Conservation (phyloP, 2,888 invertebrate species). For the Syritta pipiens region DNA sequence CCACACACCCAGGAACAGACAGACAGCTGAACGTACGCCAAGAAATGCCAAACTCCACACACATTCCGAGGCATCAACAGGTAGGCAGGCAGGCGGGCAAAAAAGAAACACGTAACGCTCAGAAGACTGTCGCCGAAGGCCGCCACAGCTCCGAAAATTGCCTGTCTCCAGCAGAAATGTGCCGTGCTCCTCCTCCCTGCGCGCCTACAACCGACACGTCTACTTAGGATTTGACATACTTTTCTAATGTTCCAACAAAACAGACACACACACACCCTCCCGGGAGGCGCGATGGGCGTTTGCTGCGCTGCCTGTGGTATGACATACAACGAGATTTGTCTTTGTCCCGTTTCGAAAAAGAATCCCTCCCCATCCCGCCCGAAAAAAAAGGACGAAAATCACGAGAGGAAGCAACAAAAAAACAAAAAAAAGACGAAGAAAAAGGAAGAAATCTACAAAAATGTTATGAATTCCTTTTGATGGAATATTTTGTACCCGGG, state of each 20-base stretch:
- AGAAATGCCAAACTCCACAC: background rate
- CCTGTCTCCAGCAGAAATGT: constrained; percentile 47
- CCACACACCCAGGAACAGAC: background rate
- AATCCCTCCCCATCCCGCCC: no score
- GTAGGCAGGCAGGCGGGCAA: constrained; percentile 5
- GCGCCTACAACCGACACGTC: constrained; percentile 29
- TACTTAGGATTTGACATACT: constrained; percentile 51
- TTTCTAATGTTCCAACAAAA: constrained; percentile 11
- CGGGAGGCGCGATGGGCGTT: constrained; percentile 26
- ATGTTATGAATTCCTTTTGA: constrained; percentile 63
- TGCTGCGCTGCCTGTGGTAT: no score
- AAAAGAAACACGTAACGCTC: background rate
- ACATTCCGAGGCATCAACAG: constrained; percentile 22
- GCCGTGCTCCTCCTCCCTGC: background rate
- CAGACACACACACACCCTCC: background rate
- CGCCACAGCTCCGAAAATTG: constrained; percentile 39
- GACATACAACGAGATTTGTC: constrained; percentile 60
- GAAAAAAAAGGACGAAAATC: no score
- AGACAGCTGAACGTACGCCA: constrained; percentile 12
- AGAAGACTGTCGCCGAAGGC: constrained; percentile 34
- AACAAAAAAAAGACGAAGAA: background rate
- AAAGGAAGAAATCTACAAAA: constrained; percentile 18
- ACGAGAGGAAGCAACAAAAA: background rate
- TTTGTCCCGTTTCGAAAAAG: constrained; percentile 45
- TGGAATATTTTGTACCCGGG: constrained; percentile 47